A percentile compares a stretch with the other conserved stretches of the same genome.
Evolutionary conservation across 2,797 vertebrate genomes (phyloP).

Genomic region (Enteromius trimaculatus): DNA sequence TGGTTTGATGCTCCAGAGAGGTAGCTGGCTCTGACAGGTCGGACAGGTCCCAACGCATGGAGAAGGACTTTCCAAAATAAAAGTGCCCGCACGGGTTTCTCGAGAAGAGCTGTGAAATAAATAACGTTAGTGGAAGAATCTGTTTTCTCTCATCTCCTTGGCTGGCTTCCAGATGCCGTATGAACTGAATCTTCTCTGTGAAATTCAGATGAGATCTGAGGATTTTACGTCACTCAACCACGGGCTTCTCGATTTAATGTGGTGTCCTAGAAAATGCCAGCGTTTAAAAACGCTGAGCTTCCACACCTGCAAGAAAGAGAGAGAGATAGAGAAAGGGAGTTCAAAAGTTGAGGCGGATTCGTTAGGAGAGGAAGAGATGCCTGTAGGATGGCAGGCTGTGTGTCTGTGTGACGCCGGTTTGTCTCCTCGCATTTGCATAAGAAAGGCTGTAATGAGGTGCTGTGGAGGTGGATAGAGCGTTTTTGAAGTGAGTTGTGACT

Average conservation of each 20-base stretch:
- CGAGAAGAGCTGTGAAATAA: slow-evolving; percentile 50
- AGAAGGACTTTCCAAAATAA: slow-evolving; percentile 50
- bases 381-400: slow-evolving; percentile 41
- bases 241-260: slow-evolving; percentile 17
- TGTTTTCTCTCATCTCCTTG: slow-evolving; percentile 36
- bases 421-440: slow-evolving; percentile 56
- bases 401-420: slow-evolving; percentile 39
- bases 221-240: slow-evolving; percentile 46
- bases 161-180: slow-evolving; percentile 31
- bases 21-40: slow-evolving; percentile 57
- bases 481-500: slow-evolving; percentile 48
- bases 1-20: slow-evolving; percentile 60
- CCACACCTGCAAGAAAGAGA: slow-evolving; percentile 15
- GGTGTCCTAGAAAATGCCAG: slow-evolving; percentile 20
- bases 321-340: slow-evolving; percentile 26
- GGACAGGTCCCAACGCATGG: slow-evolving; percentile 39
- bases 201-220: slow-evolving; percentile 40
- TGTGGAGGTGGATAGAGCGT: slow-evolving; percentile 50
- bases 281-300: slow-evolving; percentile 34
- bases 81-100: slow-evolving; percentile 36
- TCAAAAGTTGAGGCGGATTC: slow-evolving; percentile 50
- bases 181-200: slow-evolving; percentile 30
- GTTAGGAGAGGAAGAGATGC: slow-evolving; percentile 50
- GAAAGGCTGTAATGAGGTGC: slow-evolving; percentile 53
- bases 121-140: slow-evolving; percentile 39